Conservation (phyloP, 2,888 invertebrate species). For the Euclidia mi region DNA sequence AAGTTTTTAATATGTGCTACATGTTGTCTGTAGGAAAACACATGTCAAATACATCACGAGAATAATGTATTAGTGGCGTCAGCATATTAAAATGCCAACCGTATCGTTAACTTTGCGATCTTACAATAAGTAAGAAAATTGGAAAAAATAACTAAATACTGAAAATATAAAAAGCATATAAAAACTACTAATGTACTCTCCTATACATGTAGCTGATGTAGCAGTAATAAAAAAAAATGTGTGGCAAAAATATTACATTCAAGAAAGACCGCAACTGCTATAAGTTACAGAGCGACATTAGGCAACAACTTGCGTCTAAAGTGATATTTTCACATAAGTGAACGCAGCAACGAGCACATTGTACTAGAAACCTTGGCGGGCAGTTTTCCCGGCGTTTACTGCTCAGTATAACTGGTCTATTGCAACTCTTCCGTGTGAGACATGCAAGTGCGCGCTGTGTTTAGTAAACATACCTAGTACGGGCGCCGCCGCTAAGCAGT, state of each 20-base stretch:
- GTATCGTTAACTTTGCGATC: no score
- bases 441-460: constrained; percentile 45
- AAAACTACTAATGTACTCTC: no score
- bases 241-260: neutral
- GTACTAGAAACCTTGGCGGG: constrained; percentile 54
- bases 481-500: no score
- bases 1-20: constrained; percentile 1
- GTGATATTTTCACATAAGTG: neutral
- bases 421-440: constrained; percentile 62
- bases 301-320: neutral
- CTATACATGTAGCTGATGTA: no score
- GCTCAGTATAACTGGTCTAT: constrained; percentile 50
- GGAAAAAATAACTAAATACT: no score
- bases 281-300: neutral
- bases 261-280: neutral
- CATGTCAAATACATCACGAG: neutral
- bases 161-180: no score
- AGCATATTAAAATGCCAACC: no score
- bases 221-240: no score
- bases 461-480: constrained; percentile 34
- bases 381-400: constrained; percentile 64
- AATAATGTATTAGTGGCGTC: no score
- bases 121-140: no score
- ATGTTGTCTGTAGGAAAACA: constrained; percentile 1
- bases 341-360: constrained; percentile 4